phyloP scores from a whole-genome alignment of 2,888 invertebrate genomes.

The Tribolium freemani region DNA sequence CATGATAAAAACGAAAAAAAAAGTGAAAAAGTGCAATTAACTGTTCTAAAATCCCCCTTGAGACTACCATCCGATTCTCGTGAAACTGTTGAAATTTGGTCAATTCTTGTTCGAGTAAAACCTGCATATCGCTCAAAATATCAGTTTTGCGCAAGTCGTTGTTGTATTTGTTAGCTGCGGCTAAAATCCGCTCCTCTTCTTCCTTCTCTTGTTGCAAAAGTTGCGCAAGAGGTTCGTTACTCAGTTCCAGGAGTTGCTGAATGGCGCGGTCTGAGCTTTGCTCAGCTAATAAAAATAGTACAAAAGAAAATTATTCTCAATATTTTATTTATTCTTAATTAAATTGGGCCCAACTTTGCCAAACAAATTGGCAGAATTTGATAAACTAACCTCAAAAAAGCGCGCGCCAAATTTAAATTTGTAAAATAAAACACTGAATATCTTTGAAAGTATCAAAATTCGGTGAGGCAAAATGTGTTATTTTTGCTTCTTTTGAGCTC shows the following conservation, averaged over 20 bases:
- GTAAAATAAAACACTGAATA: too few relatives aligned
- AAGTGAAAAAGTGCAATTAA: conserved; percentile 57
- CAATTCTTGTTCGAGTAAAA: conserved; percentile 77
- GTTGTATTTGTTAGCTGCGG: conserved; percentile 73
- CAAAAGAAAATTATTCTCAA: too few relatives aligned
- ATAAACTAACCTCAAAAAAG: too few relatives aligned
- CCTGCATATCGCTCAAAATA: conserved; percentile 80
- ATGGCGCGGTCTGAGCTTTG: conserved; percentile 78
- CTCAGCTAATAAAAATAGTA: conserved; percentile 67
- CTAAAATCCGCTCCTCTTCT: conserved; percentile 77
- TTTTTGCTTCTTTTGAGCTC: too few relatives aligned
- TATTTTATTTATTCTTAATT: too few relatives aligned
- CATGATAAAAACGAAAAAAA: neutral
- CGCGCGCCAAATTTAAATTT: too few relatives aligned
- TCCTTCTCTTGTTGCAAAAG: conserved; percentile 77
- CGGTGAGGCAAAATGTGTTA: too few relatives aligned
- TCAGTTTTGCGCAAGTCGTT: conserved; percentile 76
- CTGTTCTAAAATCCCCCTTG: conserved; percentile 76
- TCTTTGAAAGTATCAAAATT: too few relatives aligned
- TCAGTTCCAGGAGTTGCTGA: conserved; percentile 75
- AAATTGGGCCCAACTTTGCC: too few relatives aligned
- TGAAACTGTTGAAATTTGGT: conserved; percentile 76
- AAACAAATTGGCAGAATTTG: too few relatives aligned
- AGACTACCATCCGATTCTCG: conserved; percentile 70
- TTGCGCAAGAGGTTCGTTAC: conserved; percentile 75